These are phyloP conservation scores for Trinorchestia longiramus DNA, from an alignment of 1,140 invertebrate species.

Conservation along the genomic window DNA sequence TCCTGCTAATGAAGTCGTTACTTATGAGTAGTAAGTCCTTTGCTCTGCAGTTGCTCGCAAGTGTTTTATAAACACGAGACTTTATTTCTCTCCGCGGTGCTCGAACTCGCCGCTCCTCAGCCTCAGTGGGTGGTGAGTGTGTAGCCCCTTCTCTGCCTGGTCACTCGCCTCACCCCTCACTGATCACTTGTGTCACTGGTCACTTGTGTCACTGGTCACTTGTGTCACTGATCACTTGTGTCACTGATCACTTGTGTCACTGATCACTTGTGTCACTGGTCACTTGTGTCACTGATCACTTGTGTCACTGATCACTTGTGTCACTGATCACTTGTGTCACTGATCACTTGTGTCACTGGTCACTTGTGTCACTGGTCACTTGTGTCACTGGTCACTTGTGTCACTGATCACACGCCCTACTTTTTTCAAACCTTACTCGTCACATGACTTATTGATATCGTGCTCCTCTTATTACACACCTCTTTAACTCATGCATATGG, in stretches of 20 bases:
- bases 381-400: not conserved
- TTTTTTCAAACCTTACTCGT: not conserved
- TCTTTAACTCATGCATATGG: not conserved
- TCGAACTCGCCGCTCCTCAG: constrained; percentile 4
- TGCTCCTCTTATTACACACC: not conserved
- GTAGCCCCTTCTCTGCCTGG: constrained; percentile 2
- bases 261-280: not conserved
- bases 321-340: not conserved
- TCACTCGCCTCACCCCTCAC: not conserved
- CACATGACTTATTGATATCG: not conserved
- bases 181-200: not conserved
- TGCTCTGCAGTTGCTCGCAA: not conserved
- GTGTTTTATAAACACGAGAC: not conserved
- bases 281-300: not conserved
- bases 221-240: not conserved
- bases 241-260: not conserved
- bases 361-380: not conserved
- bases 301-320: not conserved
- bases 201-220: not conserved
- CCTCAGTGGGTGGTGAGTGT: constrained; percentile 22
- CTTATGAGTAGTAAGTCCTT: not conserved
- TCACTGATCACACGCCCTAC: not conserved
- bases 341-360: not conserved
- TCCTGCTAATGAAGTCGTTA: not conserved
- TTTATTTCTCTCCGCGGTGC: not conserved